A percentile compares a stretch with the other conserved stretches of the same genome.
Evolutionary conservation across 2,113 vertebrate species (phyloP).

Genomic region (Aptenodytes patagonicus): DNA sequence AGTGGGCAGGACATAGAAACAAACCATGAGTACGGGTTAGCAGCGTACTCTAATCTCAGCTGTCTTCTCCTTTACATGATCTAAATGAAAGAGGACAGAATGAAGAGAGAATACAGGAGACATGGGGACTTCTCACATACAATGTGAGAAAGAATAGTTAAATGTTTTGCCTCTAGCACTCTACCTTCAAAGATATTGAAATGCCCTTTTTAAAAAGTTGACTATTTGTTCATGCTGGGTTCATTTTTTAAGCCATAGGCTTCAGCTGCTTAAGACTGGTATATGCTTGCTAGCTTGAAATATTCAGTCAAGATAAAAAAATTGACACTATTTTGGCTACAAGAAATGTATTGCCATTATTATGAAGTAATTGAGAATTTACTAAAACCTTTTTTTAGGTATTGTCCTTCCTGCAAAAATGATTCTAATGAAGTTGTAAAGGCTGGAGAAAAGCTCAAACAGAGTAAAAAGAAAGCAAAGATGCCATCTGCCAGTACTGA

Average conservation of each 20-base stretch:
- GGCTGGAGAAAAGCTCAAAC: slow-evolving; percentile 95
- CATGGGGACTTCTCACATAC: neutral
- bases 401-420: slow-evolving; percentile 99
- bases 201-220: neutral
- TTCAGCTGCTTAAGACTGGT: slow-evolving; percentile 4
- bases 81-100: neutral
- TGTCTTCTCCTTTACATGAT: neutral
- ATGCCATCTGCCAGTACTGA: slow-evolving; percentile 98
- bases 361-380: slow-evolving; percentile 44
- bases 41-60: neutral
- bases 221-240: neutral
- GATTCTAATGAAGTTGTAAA: slow-evolving; percentile 97
- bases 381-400: slow-evolving; percentile 79
- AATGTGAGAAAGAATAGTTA: neutral
- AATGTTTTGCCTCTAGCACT: neutral
- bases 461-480: slow-evolving; percentile 99
- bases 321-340: neutral
- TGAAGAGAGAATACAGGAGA: neutral
- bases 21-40: neutral
- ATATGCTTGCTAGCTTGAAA: slow-evolving; percentile 19
- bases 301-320: neutral
- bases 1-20: neutral
- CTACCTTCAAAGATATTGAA: neutral
- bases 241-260: neutral
- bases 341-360: slow-evolving; percentile 24